Evolutionary conservation across 1,140 invertebrate species (phyloP), one percentile per base, ranked within the genome.

Genomic region (Nasonia longicornis): DNA sequence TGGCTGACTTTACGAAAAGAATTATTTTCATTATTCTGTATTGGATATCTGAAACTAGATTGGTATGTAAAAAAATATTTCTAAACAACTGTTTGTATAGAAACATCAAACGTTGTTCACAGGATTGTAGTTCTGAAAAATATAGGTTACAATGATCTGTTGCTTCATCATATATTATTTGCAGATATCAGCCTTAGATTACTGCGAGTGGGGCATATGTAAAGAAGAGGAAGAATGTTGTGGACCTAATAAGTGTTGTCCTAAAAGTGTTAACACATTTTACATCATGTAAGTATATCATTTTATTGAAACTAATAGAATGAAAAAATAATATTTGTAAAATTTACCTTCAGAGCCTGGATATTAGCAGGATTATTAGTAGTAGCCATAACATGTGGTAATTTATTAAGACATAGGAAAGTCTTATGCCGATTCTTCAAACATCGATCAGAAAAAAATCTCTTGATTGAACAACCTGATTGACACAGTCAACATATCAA

Each of bases 191-290:
- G 63, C 38, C 10, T 22, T 31, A 3, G 16, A 38, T 48, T 83
- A 79, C 63, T 83, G 83, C 67, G 52, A 77, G 74, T 83, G 69
- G 66, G 52, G 42, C 35, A 14, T 64, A 45, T 84, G 83, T 35
- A 78, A 20, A 29, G 45, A 52, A 45, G 26, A 78, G 29, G 58
- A 84, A 82, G 20, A 82, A 22, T 84, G 83, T 45, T 84, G 83
- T 72, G 79, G 14, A 26, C 12, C 16, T 14, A 70, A 81, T 76
- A 72, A 52, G 52, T 84, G 83, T 48, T 84, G 83, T 76, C n/a
- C 79, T 3, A 69, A 75, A 69, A 3, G 35, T 20, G 22, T 77
- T 77, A 63, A 78, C 31, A 48, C 1, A 22, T n/a, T 75, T 52
- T 73, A 75, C 71, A 16, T 70, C 26, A 20, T 72, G 76, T 76